Conservation (phyloP, 2,888 invertebrate species). For the Dynastes grantii region DNA sequence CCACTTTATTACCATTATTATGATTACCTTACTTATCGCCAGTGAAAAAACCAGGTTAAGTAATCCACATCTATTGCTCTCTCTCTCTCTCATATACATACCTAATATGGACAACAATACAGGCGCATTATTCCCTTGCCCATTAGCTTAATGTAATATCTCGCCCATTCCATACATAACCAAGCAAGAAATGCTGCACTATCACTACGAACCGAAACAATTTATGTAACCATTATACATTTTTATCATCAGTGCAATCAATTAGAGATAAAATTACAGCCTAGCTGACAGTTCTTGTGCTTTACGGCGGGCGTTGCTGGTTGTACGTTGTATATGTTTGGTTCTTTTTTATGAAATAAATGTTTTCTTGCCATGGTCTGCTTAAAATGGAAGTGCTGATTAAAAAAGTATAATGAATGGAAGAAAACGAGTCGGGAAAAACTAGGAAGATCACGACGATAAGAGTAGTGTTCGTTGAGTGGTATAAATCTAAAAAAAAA, state of each 20-base stretch:
- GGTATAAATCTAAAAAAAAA: background rate
- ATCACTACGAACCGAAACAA: background rate
- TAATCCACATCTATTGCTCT: too few species aligned
- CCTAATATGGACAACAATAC: too few species aligned
- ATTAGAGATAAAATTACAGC: constrained; percentile 4
- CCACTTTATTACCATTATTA: too few species aligned
- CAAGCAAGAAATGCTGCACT: too few species aligned
- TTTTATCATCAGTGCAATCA: constrained; percentile 6
- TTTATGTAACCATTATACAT: constrained; percentile 9
- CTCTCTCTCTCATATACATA: too few species aligned
- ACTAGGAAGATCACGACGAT: constrained; percentile 4
- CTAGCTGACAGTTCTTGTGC: constrained; percentile 3
- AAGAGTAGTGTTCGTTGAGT: constrained; percentile 1
- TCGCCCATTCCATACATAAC: too few species aligned
- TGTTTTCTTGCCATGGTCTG: background rate
- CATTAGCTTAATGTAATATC: too few species aligned
- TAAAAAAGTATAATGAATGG: background rate
- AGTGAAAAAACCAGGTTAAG: too few species aligned
- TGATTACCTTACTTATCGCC: too few species aligned
- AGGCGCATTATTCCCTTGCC: too few species aligned
- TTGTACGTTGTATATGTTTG: background rate
- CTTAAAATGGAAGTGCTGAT: background rate
- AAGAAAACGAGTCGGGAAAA: background rate
- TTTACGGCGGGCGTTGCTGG: background rate
- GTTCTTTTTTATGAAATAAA: background rate